A percentile compares a stretch with the other conserved stretches of the same genome.
Evolutionary conservation across 2,888 invertebrate species (phyloP).

Genomic region (Malthinus flaveolus): DNA sequence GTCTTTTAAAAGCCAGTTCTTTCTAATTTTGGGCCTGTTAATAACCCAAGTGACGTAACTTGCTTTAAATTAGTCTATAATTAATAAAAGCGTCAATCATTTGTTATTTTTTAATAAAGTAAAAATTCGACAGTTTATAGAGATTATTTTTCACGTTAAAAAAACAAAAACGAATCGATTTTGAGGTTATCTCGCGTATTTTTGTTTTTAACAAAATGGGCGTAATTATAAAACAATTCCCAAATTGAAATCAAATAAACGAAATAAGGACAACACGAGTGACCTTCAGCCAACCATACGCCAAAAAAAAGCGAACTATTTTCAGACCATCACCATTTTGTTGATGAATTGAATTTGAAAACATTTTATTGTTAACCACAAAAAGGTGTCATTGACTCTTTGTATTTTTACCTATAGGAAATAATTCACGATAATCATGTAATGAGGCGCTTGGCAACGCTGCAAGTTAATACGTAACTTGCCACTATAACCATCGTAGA

Average conservation of each 20-base stretch:
- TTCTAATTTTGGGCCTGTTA: too few relatives aligned
- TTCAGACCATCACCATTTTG: slow-evolving; percentile 14
- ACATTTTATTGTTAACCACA: slow-evolving; percentile 1
- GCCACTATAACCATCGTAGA: not conserved
- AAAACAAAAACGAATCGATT: too few relatives aligned
- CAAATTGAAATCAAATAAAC: too few relatives aligned
- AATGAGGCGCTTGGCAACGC: not conserved
- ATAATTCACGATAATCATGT: slow-evolving; percentile 6
- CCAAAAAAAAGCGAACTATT: slow-evolving; percentile 1
- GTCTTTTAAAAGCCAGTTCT: too few relatives aligned
- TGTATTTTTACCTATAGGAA: slow-evolving; percentile 12
- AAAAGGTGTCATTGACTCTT: slow-evolving; percentile 13
- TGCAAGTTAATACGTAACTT: not conserved
- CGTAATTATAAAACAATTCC: not conserved
- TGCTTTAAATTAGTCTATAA: too few relatives aligned
- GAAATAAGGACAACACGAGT: not conserved
- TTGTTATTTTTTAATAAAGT: too few relatives aligned
- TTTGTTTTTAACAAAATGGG: slow-evolving; percentile 1
- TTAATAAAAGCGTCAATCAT: too few relatives aligned
- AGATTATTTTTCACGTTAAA: too few relatives aligned
- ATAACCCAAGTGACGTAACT: too few relatives aligned
- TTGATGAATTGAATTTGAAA: slow-evolving; percentile 3
- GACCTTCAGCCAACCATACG: slow-evolving; percentile 13
- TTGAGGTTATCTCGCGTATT: not conserved
- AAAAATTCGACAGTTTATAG: too few relatives aligned